Percentiles rank a stretch among this genome's conserved stretches.
These are phyloP conservation scores for Pollenia labialis DNA, from an alignment of 2,888 invertebrate species.

Conservation along the genomic window DNA sequence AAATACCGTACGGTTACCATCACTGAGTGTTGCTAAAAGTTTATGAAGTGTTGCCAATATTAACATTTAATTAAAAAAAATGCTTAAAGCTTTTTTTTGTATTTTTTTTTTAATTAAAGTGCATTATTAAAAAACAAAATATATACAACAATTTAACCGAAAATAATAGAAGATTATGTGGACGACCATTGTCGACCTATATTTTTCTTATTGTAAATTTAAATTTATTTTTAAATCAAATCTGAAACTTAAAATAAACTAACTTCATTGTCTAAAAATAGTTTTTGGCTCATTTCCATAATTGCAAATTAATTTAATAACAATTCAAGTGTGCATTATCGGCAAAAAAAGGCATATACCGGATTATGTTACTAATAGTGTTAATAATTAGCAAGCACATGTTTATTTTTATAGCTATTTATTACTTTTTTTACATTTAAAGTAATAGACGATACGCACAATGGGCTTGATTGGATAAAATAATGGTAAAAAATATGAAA, in stretches of 20 bases:
- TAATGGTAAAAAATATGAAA: too few relatives aligned
- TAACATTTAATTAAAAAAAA: too few relatives aligned
- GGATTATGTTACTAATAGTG: slow-evolving; percentile 60
- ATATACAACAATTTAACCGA: too few relatives aligned
- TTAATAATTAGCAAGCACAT: slow-evolving; percentile 64
- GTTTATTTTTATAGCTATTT: slow-evolving; percentile 57
- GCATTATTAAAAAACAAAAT: too few relatives aligned
- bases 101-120: too few relatives aligned
- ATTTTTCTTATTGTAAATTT: background rate
- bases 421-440: slow-evolving; percentile 11
- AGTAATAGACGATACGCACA: background rate
- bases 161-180: background rate
- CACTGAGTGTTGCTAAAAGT: too few relatives aligned
- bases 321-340: slow-evolving; percentile 44
- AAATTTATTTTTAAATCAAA: background rate
- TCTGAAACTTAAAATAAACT: background rate
- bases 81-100: too few relatives aligned
- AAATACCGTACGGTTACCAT: too few relatives aligned
- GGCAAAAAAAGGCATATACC: slow-evolving; percentile 16
- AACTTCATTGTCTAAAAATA: background rate
- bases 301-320: slow-evolving; percentile 61
- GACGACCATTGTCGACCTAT: too few relatives aligned
- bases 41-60: too few relatives aligned
- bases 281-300: slow-evolving; percentile 21
- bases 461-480: too few relatives aligned